Conservation (phyloP, 1,140 invertebrate genomes). For the Catajapyx aquilonaris region DNA sequence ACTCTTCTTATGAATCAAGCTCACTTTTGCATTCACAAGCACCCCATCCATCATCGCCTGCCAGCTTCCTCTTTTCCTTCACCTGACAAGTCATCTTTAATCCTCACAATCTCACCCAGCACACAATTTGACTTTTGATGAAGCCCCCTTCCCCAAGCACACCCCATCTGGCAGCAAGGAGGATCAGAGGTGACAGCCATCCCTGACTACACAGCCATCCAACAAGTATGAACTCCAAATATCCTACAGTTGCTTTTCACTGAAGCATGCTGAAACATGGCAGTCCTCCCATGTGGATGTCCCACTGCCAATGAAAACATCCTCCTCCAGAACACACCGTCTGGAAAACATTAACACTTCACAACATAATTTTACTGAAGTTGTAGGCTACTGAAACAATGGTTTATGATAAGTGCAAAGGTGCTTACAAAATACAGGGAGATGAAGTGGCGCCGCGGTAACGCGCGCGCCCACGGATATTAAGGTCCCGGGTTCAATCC, state of each 20-base stretch:
- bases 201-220: slow-evolving; percentile 41
- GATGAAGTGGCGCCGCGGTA: no score
- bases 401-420: no score
- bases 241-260: slow-evolving; percentile 57
- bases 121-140: no score
- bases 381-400: no score
- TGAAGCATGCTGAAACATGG: slow-evolving; percentile 39
- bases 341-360: slow-evolving; percentile 22
- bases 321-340: slow-evolving; percentile 32
- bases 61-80: slow-evolving; percentile 5
- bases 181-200: slow-evolving; percentile 4
- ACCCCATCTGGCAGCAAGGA: slow-evolving; percentile 8
- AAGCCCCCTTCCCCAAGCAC: no score
- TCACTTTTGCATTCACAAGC: slow-evolving; percentile 10
- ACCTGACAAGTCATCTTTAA: no score
- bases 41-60: slow-evolving; percentile 1
- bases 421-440: no score
- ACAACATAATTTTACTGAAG: no score
- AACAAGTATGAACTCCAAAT: slow-evolving; percentile 54
- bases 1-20: slow-evolving; percentile 13
- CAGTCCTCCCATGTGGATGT: slow-evolving; percentile 32
- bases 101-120: slow-evolving; percentile 21
- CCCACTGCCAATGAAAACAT: slow-evolving; percentile 41
- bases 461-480: no score
- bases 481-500: no score